Evolutionary conservation across 2,888 invertebrate species (phyloP), one percentile per base, ranked within the genome.

Genomic region (Linhomoeus sp.): DNA sequence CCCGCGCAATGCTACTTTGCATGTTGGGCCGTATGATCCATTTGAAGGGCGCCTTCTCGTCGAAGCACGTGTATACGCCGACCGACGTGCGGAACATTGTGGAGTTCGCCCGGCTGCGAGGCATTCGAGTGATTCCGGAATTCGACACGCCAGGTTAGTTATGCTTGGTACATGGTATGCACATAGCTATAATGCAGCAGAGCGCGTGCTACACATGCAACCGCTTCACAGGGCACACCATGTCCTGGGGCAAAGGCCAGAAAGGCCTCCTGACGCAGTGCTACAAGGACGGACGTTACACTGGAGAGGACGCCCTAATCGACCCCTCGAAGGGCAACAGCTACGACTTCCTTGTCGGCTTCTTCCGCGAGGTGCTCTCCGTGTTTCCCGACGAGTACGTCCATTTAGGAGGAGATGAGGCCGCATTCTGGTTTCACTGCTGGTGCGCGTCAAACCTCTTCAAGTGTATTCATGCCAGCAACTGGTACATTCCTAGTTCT

Each of bases 401-500:
- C n/a, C 90, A 90, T 66, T 66, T 90, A 1, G 90, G 90, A 3
- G 88, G 86, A 1, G 90, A 92, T 66, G 90, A 92, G 70, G 85
- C 88, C 0, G 45, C 25, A 25, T 43, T 33, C 20, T 9, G 23
- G 22, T 29, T 17, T 20, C 14, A 17, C 24, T 45, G 44, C 41
- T 46, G 50, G 50, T 41, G 2, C 19, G 26, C 12, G n/a, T 43
- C 15, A n/a, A n/a, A n/a, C n/a, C n/a, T n/a, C n/a, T n/a, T n/a
- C n/a, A n/a, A n/a, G n/a, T n/a, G n/a, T n/a, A n/a, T n/a, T n/a
- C n/a, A n/a, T n/a, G n/a, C n/a, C n/a, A n/a, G n/a, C n/a, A n/a
- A n/a, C n/a, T n/a, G n/a, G n/a, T n/a, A n/a, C n/a, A n/a, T n/a
- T n/a, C n/a, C n/a, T n/a, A n/a, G n/a, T n/a, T n/a, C n/a, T n/a